Conservation (phyloP, 2,888 invertebrate genomes). For the Cheilosia soror region DNA sequence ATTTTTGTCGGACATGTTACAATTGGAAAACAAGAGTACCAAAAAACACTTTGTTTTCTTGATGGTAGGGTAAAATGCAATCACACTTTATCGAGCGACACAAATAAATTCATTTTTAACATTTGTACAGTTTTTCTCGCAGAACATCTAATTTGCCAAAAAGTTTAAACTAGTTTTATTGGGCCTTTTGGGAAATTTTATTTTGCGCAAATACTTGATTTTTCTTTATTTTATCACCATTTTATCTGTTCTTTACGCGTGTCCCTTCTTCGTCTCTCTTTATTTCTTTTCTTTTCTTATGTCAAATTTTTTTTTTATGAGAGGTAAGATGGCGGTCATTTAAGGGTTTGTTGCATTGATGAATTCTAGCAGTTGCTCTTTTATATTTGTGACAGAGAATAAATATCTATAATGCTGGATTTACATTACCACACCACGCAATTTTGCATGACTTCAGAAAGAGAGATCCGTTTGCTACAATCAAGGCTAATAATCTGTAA, state of each 20-base stretch:
- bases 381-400: neutral
- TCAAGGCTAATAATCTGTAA: too few relatives aligned
- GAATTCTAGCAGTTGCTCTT: neutral
- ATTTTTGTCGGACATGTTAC: constrained; percentile 83
- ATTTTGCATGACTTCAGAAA: too few relatives aligned
- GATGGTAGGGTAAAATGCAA: constrained; percentile 35
- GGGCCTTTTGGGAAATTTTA: constrained; percentile 50
- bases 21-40: constrained; percentile 67
- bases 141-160: constrained; percentile 28
- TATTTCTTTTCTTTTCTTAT: constrained; percentile 38
- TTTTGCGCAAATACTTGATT: constrained; percentile 70
- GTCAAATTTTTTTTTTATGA: constrained; percentile 42
- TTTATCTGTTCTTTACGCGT: constrained; percentile 75
- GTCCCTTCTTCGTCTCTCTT: constrained; percentile 60
- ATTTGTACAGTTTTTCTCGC: constrained; percentile 37
- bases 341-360: neutral
- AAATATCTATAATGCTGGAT: too few relatives aligned
- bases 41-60: constrained; percentile 69
- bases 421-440: too few relatives aligned
- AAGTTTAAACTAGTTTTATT: constrained; percentile 48
- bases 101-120: constrained; percentile 57
- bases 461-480: too few relatives aligned
- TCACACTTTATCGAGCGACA: constrained; percentile 66
- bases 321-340: neutral
- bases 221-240: constrained; percentile 75